phyloP scores from a whole-genome alignment of 2,888 invertebrate species.

The Ischnus inquisitorius region DNA sequence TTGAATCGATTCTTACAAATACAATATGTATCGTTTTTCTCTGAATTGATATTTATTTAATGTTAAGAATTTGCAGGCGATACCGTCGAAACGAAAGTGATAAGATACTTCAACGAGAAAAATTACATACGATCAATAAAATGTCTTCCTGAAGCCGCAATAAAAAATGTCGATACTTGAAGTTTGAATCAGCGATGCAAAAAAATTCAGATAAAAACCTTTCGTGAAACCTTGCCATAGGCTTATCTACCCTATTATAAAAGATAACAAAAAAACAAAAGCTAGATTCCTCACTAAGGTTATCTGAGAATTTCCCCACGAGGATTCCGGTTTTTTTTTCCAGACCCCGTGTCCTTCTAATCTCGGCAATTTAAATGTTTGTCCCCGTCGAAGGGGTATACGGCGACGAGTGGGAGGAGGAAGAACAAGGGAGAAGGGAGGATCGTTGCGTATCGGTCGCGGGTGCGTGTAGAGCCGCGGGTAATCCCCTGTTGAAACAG shows the following conservation, averaged over 20 bases:
- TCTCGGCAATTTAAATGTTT: slow-evolving; percentile 83
- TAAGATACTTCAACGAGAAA: no score
- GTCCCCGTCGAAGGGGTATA: slow-evolving; percentile 70
- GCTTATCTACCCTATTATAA: slow-evolving; percentile 18
- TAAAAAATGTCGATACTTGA: no score
- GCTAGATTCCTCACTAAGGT: slow-evolving; percentile 4
- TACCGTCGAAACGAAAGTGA: no score
- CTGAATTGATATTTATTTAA: no score
- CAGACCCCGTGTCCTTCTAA: slow-evolving; percentile 74
- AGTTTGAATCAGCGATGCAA: no score
- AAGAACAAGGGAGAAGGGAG: slow-evolving; percentile 29
- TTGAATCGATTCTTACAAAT: no score
- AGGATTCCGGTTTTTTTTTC: slow-evolving; percentile 29
- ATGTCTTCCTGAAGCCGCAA: no score
- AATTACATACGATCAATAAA: no score
- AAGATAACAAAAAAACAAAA: slow-evolving; percentile 43
- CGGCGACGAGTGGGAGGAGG: slow-evolving; percentile 22
- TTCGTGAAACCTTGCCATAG: neutral
- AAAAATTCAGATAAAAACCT: no score
- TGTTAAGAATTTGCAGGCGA: no score
- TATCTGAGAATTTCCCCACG: slow-evolving; percentile 45
- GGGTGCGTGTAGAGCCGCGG: slow-evolving; percentile 63
- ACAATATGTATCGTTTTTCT: no score
- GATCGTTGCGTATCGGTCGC: slow-evolving; percentile 60
- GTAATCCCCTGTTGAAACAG: slow-evolving; percentile 85